phyloP scores from a whole-genome alignment of 92 coral and sea anemone species.

The Heliopora coerulea region DNA sequence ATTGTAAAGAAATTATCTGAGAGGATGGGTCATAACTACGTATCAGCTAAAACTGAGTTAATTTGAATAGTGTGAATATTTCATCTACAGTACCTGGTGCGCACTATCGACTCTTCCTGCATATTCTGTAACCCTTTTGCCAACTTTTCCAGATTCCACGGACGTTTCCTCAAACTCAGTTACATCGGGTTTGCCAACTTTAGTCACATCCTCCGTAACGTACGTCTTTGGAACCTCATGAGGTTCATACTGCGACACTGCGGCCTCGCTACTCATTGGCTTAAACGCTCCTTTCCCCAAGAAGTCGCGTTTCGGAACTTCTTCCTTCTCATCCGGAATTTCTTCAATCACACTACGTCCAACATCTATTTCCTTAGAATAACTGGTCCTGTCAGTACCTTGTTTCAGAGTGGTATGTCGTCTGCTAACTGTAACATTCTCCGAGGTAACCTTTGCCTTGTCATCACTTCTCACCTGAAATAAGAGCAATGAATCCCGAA shows the following conservation, averaged over 20 bases:
- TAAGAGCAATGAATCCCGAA: no score
- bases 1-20: no score
- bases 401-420: not conserved
- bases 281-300: not conserved
- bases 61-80: no score
- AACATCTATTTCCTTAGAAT: not conserved
- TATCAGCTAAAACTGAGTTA: no score
- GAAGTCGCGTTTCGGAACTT: not conserved
- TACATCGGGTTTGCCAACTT: not conserved
- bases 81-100: no score
- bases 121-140: not conserved
- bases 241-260: not conserved
- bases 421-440: not conserved
- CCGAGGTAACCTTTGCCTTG: not conserved
- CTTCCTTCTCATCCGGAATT: slow-evolving; percentile 1
- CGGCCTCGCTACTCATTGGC: not conserved
- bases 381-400: not conserved
- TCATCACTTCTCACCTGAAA: no score
- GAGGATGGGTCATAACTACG: no score
- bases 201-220: not conserved
- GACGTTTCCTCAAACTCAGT: not conserved
- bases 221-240: not conserved
- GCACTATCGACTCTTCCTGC: slow-evolving; percentile 10
- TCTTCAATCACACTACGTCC: not conserved
- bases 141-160: not conserved